Conservation (phyloP, 37 sponge, comb jelly and placozoan species). For the Eunapius fragilis region DNA sequence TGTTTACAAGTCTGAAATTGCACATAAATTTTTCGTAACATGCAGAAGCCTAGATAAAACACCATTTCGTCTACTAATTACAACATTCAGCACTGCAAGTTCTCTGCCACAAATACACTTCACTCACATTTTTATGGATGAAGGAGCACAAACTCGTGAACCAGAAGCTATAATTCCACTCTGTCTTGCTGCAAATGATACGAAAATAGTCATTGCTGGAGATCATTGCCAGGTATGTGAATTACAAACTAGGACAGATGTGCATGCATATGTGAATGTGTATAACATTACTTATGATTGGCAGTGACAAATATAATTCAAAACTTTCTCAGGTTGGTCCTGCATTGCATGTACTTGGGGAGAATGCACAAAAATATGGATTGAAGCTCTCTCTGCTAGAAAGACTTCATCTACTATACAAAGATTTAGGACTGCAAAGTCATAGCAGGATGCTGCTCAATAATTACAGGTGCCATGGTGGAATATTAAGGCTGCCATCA, state of each 20-base stretch:
- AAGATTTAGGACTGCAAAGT: background rate
- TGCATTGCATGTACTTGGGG: conserved; percentile 57
- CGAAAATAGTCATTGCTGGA: conserved; percentile 75
- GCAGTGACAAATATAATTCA: too few relatives aligned
- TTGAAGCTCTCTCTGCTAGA: conserved; percentile 54
- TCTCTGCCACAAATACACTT: background rate
- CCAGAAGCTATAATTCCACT: conserved; percentile 65
- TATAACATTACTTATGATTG: too few relatives aligned
- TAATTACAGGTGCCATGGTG: conserved; percentile 71
- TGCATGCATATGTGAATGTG: too few relatives aligned
- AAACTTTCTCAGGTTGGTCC: conserved; percentile 86
- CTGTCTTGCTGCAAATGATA: conserved; percentile 33
- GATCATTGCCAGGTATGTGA: conserved; percentile 67
- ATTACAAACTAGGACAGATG: too few relatives aligned
- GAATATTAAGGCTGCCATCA: conserved; percentile 65
- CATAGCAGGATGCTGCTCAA: conserved; percentile 11
- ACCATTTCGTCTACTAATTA: too few relatives aligned
- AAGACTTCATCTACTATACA: conserved; percentile 46
- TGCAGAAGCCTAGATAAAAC: too few relatives aligned
- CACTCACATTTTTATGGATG: conserved; percentile 79
- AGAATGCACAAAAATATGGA: conserved; percentile 64
- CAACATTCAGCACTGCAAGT: too few relatives aligned
- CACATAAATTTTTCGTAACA: too few relatives aligned
- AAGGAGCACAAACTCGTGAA: conserved; percentile 80
- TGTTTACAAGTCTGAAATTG: too few relatives aligned